Percentiles rank a stretch among this genome's conserved stretches.
phyloP scores from a whole-genome alignment of 2,888 invertebrate genomes.

The Polia nebulosa region DNA sequence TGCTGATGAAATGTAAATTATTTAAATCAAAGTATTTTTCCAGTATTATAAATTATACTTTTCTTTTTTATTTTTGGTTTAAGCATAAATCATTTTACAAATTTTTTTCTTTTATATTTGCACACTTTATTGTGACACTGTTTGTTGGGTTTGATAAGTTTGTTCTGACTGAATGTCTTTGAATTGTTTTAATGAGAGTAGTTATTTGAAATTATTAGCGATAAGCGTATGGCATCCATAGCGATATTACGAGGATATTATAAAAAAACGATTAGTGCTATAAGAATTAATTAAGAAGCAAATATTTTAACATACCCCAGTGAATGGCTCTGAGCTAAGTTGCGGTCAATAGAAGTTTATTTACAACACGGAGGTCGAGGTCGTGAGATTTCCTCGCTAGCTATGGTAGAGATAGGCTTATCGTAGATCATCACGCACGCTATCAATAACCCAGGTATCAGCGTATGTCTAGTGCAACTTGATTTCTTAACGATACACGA shows the following conservation, averaged over 20 bases:
- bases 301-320: constrained; percentile 30
- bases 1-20: constrained; percentile 27
- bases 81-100: constrained; percentile 27
- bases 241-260: constrained; percentile 39
- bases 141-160: constrained; percentile 50
- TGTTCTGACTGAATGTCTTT: constrained; percentile 47
- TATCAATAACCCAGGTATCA: constrained; percentile 21
- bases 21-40: constrained; percentile 60
- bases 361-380: constrained; percentile 41
- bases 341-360: constrained; percentile 36
- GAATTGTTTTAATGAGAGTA: constrained; percentile 30
- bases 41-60: constrained; percentile 67
- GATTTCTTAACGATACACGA: too few relatives aligned
- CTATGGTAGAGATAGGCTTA: constrained; percentile 65
- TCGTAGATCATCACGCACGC: constrained; percentile 56
- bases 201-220: constrained; percentile 34
- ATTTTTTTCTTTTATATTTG: constrained; percentile 38
- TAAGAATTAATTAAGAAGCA: constrained; percentile 34
- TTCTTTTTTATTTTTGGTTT: constrained; percentile 34
- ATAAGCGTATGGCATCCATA: constrained; percentile 59
- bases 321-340: constrained; percentile 15
- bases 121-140: constrained; percentile 52
- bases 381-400: constrained; percentile 49
- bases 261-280: constrained; percentile 35
- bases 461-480: too few relatives aligned